These are phyloP conservation scores for Drosophila formosana DNA, from an alignment of 2,888 invertebrate genomes.

Conservation along the genomic window DNA sequence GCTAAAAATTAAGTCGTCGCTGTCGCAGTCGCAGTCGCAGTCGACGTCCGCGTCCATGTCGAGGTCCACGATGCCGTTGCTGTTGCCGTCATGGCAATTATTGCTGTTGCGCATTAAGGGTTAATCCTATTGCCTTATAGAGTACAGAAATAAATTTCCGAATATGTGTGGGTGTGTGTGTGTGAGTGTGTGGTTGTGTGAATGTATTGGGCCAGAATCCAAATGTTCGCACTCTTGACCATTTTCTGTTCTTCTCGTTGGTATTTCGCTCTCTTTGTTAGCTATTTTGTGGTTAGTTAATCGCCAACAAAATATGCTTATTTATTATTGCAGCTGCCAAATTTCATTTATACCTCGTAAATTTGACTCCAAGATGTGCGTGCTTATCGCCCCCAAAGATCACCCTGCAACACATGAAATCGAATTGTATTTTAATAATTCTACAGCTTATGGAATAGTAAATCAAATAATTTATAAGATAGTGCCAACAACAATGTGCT, in stretches of 20 bases:
- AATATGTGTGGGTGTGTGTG: slow-evolving; percentile 17
- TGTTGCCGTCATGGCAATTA: slow-evolving; percentile 73
- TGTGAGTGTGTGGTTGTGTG: slow-evolving; percentile 24
- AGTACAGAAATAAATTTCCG: slow-evolving; percentile 52
- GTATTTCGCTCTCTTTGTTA: slow-evolving; percentile 14
- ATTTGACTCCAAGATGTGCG: slow-evolving; percentile 11
- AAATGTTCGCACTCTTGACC: slow-evolving; percentile 48
- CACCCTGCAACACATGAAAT: not conserved
- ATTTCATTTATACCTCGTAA: slow-evolving; percentile 34
- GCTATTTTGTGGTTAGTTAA: slow-evolving; percentile 55
- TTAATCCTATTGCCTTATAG: slow-evolving; percentile 70
- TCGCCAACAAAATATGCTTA: slow-evolving; percentile 53
- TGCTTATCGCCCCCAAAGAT: not conserved
- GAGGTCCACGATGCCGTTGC: slow-evolving; percentile 7
- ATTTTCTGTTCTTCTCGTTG: slow-evolving; percentile 15
- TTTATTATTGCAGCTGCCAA: slow-evolving; percentile 48
- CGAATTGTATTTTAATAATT: not conserved
- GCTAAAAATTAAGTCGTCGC: slow-evolving; percentile 76
- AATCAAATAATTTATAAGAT: not conserved
- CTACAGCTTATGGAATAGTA: not conserved
- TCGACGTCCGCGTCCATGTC: slow-evolving; percentile 22
- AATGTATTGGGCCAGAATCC: slow-evolving; percentile 40
- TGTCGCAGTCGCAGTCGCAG: slow-evolving; percentile 23
- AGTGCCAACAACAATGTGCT: too few species aligned
- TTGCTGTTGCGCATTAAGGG: slow-evolving; percentile 78